Conservation (phyloP, 1,140 invertebrate genomes). For the Aleiodes sp. region DNA sequence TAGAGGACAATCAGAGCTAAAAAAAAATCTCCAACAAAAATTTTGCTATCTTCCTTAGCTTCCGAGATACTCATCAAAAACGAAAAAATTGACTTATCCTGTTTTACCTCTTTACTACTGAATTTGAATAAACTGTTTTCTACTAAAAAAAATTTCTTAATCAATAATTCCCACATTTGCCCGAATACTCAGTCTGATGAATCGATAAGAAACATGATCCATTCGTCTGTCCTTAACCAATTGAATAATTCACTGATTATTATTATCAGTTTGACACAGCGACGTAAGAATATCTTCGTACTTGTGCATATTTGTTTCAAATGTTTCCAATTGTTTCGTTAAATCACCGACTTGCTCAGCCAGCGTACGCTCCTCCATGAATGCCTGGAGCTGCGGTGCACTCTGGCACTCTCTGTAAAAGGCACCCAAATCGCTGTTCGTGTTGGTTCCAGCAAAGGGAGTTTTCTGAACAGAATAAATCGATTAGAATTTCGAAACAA, state of each 20-base stretch:
- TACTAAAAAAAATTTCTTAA: too few species aligned
- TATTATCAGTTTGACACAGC: slow-evolving; percentile 69
- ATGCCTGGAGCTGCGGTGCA: slow-evolving; percentile 76
- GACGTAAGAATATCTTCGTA: slow-evolving; percentile 79
- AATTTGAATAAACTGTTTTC: too few species aligned
- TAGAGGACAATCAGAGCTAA: too few species aligned
- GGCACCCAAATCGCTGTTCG: slow-evolving; percentile 75
- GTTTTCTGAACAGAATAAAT: slow-evolving; percentile 63
- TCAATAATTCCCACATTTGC: too few species aligned
- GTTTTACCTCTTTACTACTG: too few species aligned
- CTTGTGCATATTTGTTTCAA: slow-evolving; percentile 77
- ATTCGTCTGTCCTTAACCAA: background rate
- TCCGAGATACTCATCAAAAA: too few species aligned
- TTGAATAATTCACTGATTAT: slow-evolving; percentile 65
- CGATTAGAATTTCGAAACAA: background rate
- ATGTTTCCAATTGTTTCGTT: slow-evolving; percentile 76
- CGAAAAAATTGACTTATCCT: too few species aligned
- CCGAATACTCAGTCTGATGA: too few species aligned
- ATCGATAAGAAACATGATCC: background rate
- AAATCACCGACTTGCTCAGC: slow-evolving; percentile 75
- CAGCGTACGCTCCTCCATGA: slow-evolving; percentile 70
- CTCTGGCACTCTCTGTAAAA: slow-evolving; percentile 84
- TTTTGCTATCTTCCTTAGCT: too few species aligned
- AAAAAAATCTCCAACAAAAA: too few species aligned
- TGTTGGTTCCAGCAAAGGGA: slow-evolving; percentile 69